phyloP scores from a whole-genome alignment of 2,113 vertebrate species.

The Aspiorhynchus laticeps region DNA sequence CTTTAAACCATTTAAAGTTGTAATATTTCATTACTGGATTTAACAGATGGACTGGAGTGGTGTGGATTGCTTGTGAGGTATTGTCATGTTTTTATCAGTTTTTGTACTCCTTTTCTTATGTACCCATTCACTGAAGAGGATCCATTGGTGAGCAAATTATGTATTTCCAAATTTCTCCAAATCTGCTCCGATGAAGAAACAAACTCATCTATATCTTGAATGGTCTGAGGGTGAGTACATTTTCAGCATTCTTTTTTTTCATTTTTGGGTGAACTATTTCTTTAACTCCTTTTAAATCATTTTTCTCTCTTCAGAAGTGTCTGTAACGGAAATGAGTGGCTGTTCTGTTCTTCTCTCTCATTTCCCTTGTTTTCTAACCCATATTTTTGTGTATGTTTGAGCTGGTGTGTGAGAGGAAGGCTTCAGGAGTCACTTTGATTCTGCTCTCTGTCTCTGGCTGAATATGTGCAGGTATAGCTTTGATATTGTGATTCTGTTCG shows the following conservation, averaged over 20 bases:
- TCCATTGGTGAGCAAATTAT: background rate
- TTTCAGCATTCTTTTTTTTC: background rate
- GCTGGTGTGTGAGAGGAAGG: background rate
- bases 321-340: constrained; percentile 5
- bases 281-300: constrained; percentile 1
- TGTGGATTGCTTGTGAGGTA: background rate
- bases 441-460: constrained; percentile 14
- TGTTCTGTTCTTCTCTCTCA: constrained; percentile 37
- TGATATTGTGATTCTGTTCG: constrained; percentile 28
- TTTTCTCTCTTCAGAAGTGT: constrained; percentile 1
- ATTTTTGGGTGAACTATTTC: background rate
- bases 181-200: background rate
- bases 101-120: background rate
- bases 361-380: constrained; percentile 31
- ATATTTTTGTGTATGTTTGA: constrained; percentile 23
- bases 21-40: too few relatives aligned
- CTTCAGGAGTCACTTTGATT: constrained; percentile 30
- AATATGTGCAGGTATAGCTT: constrained; percentile 31
- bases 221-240: background rate
- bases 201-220: background rate
- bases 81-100: background rate
- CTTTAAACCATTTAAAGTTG: too few relatives aligned
- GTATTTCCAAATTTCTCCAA: background rate
- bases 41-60: background rate
- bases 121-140: background rate